These are phyloP conservation scores for Sycophila sp. DNA, from an alignment of 1,140 invertebrate genomes.

Conservation along the genomic window DNA sequence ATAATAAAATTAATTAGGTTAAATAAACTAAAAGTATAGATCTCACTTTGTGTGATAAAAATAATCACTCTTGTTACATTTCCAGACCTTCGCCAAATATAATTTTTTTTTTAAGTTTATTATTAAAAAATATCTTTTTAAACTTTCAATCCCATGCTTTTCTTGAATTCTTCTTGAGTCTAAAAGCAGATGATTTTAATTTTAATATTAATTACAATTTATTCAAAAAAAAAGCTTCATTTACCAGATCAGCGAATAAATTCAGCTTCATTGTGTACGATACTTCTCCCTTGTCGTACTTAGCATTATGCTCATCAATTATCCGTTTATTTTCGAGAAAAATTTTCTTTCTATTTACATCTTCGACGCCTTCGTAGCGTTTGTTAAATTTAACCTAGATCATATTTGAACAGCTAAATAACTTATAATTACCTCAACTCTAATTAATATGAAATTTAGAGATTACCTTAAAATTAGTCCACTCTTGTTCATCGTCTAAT, in stretches of 20 bases:
- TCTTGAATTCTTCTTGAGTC: neutral
- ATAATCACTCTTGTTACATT: too few relatives aligned
- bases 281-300: constrained; percentile 6
- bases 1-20: too few relatives aligned
- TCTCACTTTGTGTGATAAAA: too few relatives aligned
- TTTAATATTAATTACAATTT: neutral
- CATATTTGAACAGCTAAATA: neutral
- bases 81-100: too few relatives aligned
- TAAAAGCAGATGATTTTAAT: neutral
- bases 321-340: neutral
- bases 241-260: neutral
- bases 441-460: neutral
- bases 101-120: too few relatives aligned
- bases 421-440: neutral
- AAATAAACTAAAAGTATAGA: too few relatives aligned
- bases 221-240: neutral
- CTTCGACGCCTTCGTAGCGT: neutral
- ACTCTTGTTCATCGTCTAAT: too few relatives aligned
- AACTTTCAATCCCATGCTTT: neutral
- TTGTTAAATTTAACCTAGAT: neutral
- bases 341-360: neutral
- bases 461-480: neutral
- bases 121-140: neutral
- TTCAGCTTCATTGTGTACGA: neutral
- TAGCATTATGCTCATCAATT: neutral